Base-by-base conservation (phyloP, 2,888 invertebrate species). In the Pinctada fucata region DNA sequence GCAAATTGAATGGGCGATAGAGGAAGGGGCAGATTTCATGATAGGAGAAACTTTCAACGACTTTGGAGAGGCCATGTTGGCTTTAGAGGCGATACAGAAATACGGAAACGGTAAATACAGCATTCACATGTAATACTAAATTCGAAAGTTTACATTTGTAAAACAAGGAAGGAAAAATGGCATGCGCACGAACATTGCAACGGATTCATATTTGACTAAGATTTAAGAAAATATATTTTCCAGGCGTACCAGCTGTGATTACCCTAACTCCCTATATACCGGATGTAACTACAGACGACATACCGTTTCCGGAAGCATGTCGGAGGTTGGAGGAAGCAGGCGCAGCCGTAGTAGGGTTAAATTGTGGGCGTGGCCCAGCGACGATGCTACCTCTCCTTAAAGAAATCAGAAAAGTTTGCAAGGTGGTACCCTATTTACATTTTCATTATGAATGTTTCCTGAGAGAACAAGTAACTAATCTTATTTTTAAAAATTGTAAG, bases 1-100 rank as follows among this genome's bases (percentile, higher is more conserved):
- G 72, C 91, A 91, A 77, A 83, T 91, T 1, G 84, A 85, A 64
- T 92, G 92, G 91, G 91, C 91, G 1, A 89, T 88, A 2, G 87
- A 89, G 50, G 90, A 84, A 49, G 88, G 87, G 3, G 91, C 91
- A 10, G 91, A 92, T 78, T 91, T 84, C 76, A 90, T 91, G 49
- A 85, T 92, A 16, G 91, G 87, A 8, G 92, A 92, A 81, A 92
- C 91, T 0, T 90, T 89, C 79, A 80, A 77, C 58, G 79, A 85
- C 10, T 83, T 83, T n/a, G 90, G 87, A 6, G 92, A 92, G 80
- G 91, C 91, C 3, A 81, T 79, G 65, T 75, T 92, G 8, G 91
- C 91, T 1, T 82, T 92, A 58, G 85, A 91, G 70, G 86, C 86
- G 3, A 88, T 91, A 31, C 84, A 88, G 72, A 75, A 87, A 48